Evolutionary conservation across 2,888 invertebrate genomes (phyloP).

Genomic region (Ernsta delagoae): DNA sequence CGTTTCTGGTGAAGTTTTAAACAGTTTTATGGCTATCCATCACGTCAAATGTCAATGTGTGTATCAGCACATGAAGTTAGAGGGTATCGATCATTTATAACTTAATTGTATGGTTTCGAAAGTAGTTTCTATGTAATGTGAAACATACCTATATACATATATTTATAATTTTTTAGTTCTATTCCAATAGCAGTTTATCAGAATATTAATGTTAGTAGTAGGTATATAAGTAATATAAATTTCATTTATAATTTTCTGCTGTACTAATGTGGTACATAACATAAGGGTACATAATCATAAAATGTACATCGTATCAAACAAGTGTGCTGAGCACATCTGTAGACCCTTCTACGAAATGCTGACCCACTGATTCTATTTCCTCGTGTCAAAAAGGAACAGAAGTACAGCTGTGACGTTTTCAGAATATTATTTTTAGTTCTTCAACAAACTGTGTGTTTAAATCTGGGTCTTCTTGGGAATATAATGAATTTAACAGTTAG

Average conservation of each 20-base stretch:
- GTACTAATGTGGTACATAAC: no score
- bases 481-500: no score
- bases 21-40: conserved; percentile 63
- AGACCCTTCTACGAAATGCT: conserved; percentile 56
- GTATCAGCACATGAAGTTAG: conserved; percentile 57
- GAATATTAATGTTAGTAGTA: no score
- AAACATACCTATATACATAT: no score
- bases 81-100: conserved; percentile 75
- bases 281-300: neutral
- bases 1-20: conserved; percentile 28
- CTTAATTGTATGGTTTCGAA: conserved; percentile 57
- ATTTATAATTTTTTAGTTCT: no score
- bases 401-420: conserved; percentile 57
- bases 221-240: no score
- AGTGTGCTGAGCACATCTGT: conserved; percentile 54
- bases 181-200: no score
- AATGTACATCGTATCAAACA: conserved; percentile 8
- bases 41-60: conserved; percentile 67
- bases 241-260: no score
- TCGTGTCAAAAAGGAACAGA: conserved; percentile 51
- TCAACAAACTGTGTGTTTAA: neutral
- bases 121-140: conserved; percentile 46
- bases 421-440: neutral
- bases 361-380: conserved; percentile 58
- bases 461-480: neutral